Evolutionary conservation across 2,113 vertebrate species (phyloP), one percentile per base, ranked within the genome.

Genomic region (Colinus virginianus): DNA sequence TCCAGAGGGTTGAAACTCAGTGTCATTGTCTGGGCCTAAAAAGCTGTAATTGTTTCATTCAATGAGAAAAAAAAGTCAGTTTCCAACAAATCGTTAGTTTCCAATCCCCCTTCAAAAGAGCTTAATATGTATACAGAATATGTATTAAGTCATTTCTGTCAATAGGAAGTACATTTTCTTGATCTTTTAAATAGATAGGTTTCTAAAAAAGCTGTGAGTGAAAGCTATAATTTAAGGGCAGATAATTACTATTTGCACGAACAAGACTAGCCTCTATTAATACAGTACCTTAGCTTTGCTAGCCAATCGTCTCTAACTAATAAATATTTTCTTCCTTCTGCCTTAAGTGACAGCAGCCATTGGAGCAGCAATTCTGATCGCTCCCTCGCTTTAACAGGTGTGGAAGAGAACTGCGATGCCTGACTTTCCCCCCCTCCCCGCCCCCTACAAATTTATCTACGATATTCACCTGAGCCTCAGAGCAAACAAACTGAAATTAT

Each of bases 391-490:
- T 83, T 58, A 36, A 80, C 93, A 97, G 95, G 96, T 97, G 84
- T 94, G 84, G 45, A 92, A 61, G 56, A 19, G 69, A 93, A 82
- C 7, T 10, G 43, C 13, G 11, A 34, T n/a, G 56, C 36, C 53
- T 68, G 59, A 43, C 81, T 95, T 92, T 94, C 80, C 95, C 95
- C 79, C 80, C 36, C 36, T 4, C 40, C 40, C 40, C 40, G 12
- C 40, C 40, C 40, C 40, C 40, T 40, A 40, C 77, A 69, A 81
- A 85, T 98, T 97, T 97, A 95, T 68, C 96, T 78, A 84, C 11
- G 40, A 96, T 90, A 97, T 97, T 97, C 97, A 96, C 96, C 92
- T 96, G 63, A 90, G 95, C 90, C 89, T 97, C 96, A 94, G 98
- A 98, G 96, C 91, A 95, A 94, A 90, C 74, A 95, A 97, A 97